Evolutionary conservation across 2,888 invertebrate species (phyloP).

Genomic region (Drosophila mettleri): DNA sequence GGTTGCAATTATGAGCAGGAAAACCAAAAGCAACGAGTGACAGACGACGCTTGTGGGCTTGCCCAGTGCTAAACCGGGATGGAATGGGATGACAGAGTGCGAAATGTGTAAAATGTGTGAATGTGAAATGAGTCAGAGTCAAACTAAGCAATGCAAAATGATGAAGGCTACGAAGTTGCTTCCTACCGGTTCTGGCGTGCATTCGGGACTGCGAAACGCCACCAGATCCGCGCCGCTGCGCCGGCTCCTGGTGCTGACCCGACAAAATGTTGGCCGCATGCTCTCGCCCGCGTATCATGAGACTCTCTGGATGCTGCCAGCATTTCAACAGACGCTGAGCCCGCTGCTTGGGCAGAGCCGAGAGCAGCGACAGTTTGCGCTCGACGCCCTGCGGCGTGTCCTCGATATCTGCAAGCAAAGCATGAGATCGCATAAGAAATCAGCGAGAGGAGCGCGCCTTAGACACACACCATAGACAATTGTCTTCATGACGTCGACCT

Average conservation of each 20-base stretch:
- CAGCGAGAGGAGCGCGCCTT: not conserved
- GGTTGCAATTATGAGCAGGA: slow-evolving; percentile 63
- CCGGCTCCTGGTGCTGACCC: slow-evolving; percentile 87
- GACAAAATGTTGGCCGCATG: slow-evolving; percentile 92
- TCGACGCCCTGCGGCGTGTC: slow-evolving; percentile 87
- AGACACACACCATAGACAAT: slow-evolving; percentile 89
- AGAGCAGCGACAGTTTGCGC: slow-evolving; percentile 90
- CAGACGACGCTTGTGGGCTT: slow-evolving; percentile 65
- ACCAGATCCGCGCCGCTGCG: slow-evolving; percentile 72
- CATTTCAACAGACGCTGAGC: slow-evolving; percentile 91
- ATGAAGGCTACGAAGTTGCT: not conserved
- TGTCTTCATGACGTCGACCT: slow-evolving; percentile 94
- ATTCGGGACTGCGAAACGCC: slow-evolving; percentile 64
- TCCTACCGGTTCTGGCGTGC: slow-evolving; percentile 70
- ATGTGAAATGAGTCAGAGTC: too few species aligned
- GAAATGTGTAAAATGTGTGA: slow-evolving; percentile 18
- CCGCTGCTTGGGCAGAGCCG: slow-evolving; percentile 90
- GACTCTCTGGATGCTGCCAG: slow-evolving; percentile 91
- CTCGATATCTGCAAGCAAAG: slow-evolving; percentile 83
- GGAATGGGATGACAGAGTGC: slow-evolving; percentile 22
- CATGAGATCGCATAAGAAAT: not conserved
- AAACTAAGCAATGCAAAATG: slow-evolving; percentile 17
- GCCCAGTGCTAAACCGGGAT: slow-evolving; percentile 56
- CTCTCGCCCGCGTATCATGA: slow-evolving; percentile 91
- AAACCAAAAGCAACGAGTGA: slow-evolving; percentile 69